These are phyloP conservation scores for Therioaphis trifolii DNA, from an alignment of 2,888 invertebrate species.

Conservation along the genomic window DNA sequence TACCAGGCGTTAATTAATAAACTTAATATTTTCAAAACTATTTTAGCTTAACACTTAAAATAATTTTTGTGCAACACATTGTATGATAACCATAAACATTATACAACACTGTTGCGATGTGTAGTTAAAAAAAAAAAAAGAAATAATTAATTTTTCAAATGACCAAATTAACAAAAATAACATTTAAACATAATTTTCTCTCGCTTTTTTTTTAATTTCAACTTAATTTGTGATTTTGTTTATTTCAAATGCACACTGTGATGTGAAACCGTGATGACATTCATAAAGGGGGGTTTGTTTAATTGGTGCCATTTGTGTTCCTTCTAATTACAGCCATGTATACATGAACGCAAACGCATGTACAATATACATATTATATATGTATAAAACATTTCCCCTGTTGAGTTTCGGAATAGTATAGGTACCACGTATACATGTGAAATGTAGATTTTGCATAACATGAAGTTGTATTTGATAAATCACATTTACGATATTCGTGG, in stretches of 20 bases:
- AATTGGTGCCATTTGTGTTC: slow-evolving; percentile 45
- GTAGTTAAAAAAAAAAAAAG: neutral
- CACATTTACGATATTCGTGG: neutral
- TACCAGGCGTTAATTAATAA: too few species aligned
- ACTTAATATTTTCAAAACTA: too few species aligned
- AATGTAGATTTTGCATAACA: slow-evolving; percentile 5
- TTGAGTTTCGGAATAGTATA: neutral
- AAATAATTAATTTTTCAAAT: neutral
- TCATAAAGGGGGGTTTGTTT: slow-evolving; percentile 16
- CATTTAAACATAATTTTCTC: too few species aligned
- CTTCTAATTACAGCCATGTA: slow-evolving; percentile 19
- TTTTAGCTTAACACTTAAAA: too few species aligned
- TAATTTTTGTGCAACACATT: too few species aligned
- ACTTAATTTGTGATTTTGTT: slow-evolving; percentile 5
- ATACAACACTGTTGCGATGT: too few species aligned
- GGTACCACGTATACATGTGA: neutral
- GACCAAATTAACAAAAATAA: neutral
- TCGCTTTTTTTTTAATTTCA: neutral
- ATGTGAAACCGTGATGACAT: slow-evolving; percentile 5
- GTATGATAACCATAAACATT: too few species aligned
- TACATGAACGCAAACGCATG: neutral
- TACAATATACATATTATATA: neutral
- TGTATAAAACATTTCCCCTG: neutral
- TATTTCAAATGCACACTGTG: neutral
- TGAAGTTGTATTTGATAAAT: slow-evolving; percentile 12